Evolutionary conservation across 2,113 vertebrate genomes (phyloP), one percentile per base, ranked within the genome.

Genomic region (Pavo muticus): DNA sequence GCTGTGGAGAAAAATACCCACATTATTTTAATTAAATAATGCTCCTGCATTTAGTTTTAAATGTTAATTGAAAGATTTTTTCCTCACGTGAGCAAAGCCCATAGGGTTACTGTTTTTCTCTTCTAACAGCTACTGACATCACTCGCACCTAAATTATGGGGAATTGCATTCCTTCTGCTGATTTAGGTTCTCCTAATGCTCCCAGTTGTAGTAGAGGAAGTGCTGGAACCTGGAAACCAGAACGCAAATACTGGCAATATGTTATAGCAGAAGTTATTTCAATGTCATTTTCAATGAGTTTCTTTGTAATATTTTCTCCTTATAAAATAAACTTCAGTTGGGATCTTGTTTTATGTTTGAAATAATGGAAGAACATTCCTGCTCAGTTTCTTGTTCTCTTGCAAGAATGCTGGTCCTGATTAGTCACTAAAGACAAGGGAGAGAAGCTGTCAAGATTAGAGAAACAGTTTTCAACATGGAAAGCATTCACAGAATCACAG

Each of bases 21-120:
- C 37, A 50, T 85, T 78, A 75, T 52, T 93, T 89, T 91, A 88
- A 92, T 95, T 79, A 88, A 93, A 87, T 74, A 81, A 84, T 92
- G 24, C 67, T 87, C 30, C 54, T 83, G 68, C 86, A 93, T 92
- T 96, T 91, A 93, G 91, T 94, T 94, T 81, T 25, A 50, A 48
- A 83, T 42, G 60, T 69, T 89, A 87, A 87, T 94, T 89, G 77
- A 91, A 85, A 94, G 64, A 48, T 37, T 63, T 85, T 91, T 91
- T 76, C 63, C 32, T 91, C 70, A 63, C 40, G 45, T 47, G 78
- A 87, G 40, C 54, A 85, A 85, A 85, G 50, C 78, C 74, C 5
- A 11, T 77, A 85, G 81, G 37, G 48, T 91, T 91, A 39, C 20
- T 70, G 29, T 67, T 73, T 94, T 70, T 80, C 42, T 76, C 20